Base-by-base conservation (phyloP, 2,113 vertebrate genomes). In the Motacilla tschutschensis region DNA sequence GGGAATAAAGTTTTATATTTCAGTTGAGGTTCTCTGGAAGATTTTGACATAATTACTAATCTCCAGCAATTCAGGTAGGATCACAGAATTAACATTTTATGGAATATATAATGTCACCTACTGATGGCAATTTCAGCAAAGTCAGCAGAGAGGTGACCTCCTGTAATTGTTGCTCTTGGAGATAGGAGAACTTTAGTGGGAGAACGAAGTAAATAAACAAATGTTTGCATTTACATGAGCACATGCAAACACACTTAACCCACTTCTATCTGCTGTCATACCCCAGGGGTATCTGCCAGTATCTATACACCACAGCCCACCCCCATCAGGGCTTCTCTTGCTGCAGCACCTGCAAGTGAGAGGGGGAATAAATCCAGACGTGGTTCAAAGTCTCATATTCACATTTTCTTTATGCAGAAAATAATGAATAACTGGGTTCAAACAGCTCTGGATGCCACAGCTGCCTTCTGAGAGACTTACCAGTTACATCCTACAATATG, bases 401-500 rank as follows among this genome's bases (percentile, higher is more conserved):
- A 94, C 76, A 93, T 92, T 95, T 95, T 64, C 85, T 88, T 71
- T 91, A 81, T 89, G 80, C 50, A 95, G 78, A 95, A 90, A 93
- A 90, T 88, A 93, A 82, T 28, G 66, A 92, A 93, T 90, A 88
- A 82, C 81, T 11, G 44, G 83, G 79, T 78, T 96, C 83, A 77
- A 91, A 92, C 69, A 60, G 88, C 74, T 94, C 91, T 88, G 81
- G 92, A 59, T 95, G 83, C 85, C 75, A 50, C 47, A 92, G 72
- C 74, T 96, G 92, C 87, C 94, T 93, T 95, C 92, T 54, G 93
- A 96, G 93, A 93, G 91, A 84, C 83, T 86, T 88, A 83, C 80
- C 94, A 93, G 94, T 93, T 91, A 91, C 94, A 95, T 88, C 83
- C 87, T 88, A 93, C 92, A 87, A 64, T 88, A 81, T 81, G 93